Conservation (phyloP, 2,888 invertebrate genomes). For the Leptothorax acervorum region DNA sequence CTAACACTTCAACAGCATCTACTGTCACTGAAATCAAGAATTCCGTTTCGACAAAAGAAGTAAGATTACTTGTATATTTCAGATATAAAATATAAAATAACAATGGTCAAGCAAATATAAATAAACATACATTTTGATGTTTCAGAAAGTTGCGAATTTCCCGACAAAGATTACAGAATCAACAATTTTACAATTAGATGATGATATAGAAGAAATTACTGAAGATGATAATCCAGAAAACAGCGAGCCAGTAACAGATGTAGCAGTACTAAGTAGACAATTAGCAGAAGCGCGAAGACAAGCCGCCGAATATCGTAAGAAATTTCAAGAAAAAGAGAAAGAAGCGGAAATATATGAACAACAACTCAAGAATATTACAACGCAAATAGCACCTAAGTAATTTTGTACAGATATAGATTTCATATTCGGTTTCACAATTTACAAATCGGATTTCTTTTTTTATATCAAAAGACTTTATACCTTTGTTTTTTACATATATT, state of each 20-base stretch:
- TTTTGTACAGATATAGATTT: constrained; percentile 65
- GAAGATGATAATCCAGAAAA: constrained; percentile 81
- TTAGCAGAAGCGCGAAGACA: constrained; percentile 83
- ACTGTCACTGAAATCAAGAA: constrained; percentile 79
- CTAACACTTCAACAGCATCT: constrained; percentile 76
- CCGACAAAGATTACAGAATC: constrained; percentile 75
- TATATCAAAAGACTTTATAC: constrained; percentile 41
- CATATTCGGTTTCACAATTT: constrained; percentile 55
- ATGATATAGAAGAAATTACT: constrained; percentile 82
- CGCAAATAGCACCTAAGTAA: constrained; percentile 72
- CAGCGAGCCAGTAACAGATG: constrained; percentile 78
- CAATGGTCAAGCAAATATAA: neutral
- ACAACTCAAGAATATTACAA: constrained; percentile 81
- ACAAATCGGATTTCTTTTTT: constrained; percentile 66
- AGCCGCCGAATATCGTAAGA: constrained; percentile 84
- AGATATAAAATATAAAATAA: constrained; percentile 10
- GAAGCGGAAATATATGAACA: constrained; percentile 85
- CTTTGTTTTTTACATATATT: constrained; percentile 8
- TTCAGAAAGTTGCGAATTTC: constrained; percentile 75
- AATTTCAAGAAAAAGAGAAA: constrained; percentile 83
- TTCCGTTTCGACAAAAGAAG: constrained; percentile 74
- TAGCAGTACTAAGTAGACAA: constrained; percentile 83
- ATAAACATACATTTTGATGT: constrained; percentile 48
- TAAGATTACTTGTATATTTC: constrained; percentile 49
- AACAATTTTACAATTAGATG: constrained; percentile 81